Evolutionary conservation across 2,113 vertebrate genomes (phyloP), one percentile per base, ranked within the genome.

Genomic region (Myrmecophaga tridactyla): DNA sequence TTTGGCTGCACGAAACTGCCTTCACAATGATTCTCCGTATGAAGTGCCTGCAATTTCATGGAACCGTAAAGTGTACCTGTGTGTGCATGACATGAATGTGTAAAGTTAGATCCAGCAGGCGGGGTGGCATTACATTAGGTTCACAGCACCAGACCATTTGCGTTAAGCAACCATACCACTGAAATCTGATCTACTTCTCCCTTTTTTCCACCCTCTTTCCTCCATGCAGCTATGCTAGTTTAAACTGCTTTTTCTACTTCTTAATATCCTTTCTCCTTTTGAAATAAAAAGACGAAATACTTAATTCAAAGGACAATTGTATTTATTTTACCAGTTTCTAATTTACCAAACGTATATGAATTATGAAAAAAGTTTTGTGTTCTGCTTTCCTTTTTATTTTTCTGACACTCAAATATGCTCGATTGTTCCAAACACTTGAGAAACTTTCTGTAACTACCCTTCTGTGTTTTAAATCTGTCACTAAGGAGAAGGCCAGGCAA

Each of bases 281-380:
- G 60, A 97, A 98, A 97, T 96, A 97, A 97, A 97, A 96, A 92
- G 18, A 77, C 18, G 12, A 93, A 90, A 94, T 89, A 86, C 80
- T 94, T 96, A 90, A 87, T 53, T 76, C 73, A 75, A 90, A 95
- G 23, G 90, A 96, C 75, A 27, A 80, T 86, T 88, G 90, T 89
- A 25, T 82, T 89, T 76, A 84, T 92, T 96, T 90, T 62, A 21
- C 53, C 53, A 11, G 36, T 84, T 58, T 39, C 62, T n/a, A 3
- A 12, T 51, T 72, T 86, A 51, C 76, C 73, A 31, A 90, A 77
- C n/a, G 34, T 53, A 9, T 0, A 39, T 21, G 34, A 34, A 6
- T 60, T 63, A 0, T 58, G 58, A 82, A 86, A 51, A n/a, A 60
- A n/a, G n/a, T 56, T 73, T 48, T 43, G 34, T 36, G 65, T 87